These are phyloP conservation scores for Crotalus adamanteus DNA, from an alignment of 2,797 vertebrate genomes.

Conservation along the genomic window DNA sequence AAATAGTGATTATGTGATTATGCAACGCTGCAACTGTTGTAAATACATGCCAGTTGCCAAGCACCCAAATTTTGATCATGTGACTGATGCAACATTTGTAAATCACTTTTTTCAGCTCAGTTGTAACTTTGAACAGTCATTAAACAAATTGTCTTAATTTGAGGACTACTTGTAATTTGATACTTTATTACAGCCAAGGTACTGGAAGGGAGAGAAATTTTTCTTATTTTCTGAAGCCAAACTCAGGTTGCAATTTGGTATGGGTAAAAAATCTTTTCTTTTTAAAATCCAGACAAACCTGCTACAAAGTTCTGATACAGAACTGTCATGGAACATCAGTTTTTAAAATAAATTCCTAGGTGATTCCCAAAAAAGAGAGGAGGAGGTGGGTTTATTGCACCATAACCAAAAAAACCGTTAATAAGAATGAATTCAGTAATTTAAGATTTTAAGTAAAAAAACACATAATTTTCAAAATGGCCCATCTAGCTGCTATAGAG, in stretches of 20 bases:
- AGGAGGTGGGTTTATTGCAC: not conserved
- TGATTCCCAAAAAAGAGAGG: not conserved
- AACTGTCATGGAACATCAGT: not conserved
- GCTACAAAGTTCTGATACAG: not conserved
- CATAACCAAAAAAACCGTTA: not conserved
- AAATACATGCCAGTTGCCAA: not conserved
- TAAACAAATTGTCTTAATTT: not conserved
- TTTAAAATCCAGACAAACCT: not conserved
- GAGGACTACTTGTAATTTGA: not conserved
- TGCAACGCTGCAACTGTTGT: not conserved
- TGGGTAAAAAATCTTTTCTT: not conserved
- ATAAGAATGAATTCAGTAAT: not conserved
- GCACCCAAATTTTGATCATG: not conserved
- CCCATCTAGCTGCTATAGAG: not conserved
- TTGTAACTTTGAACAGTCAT: not conserved
- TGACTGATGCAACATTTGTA: not conserved
- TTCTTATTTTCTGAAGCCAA: not conserved
- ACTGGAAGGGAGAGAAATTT: not conserved
- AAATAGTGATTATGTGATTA: not conserved
- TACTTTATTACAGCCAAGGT: not conserved
- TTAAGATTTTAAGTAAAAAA: not conserved
- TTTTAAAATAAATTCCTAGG: not conserved
- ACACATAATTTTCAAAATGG: not conserved
- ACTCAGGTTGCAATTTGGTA: not conserved
- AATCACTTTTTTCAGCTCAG: not conserved